These are phyloP conservation scores for Drosophila vallismaia DNA, from an alignment of 2,888 invertebrate genomes.

Conservation along the genomic window DNA sequence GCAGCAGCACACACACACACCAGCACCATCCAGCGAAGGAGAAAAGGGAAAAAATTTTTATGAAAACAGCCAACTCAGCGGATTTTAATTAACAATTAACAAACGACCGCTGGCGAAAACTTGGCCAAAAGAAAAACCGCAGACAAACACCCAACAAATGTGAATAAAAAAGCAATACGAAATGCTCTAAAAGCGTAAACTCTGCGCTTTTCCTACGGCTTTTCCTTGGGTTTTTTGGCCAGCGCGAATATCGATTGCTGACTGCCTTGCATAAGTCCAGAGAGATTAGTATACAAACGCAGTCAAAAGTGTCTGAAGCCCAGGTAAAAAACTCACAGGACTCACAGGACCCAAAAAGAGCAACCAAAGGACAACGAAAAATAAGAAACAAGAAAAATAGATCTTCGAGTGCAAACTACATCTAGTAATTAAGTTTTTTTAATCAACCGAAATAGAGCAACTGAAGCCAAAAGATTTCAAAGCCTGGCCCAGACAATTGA, in stretches of 20 bases:
- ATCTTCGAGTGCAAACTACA: conserved; percentile 12
- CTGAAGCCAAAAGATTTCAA: conserved; percentile 37
- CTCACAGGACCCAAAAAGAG: not conserved
- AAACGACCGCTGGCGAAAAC: not conserved
- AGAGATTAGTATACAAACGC: conserved; percentile 60
- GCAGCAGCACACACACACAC: conserved; percentile 24
- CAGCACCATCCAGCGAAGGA: conserved; percentile 4
- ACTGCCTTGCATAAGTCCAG: conserved; percentile 80
- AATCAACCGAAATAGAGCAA: conserved; percentile 52
- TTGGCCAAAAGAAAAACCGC: conserved; percentile 3
- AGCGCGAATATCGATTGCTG: conserved; percentile 78
- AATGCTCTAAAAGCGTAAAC: conserved; percentile 15
- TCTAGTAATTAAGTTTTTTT: conserved; percentile 65
- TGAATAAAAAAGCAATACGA: conserved; percentile 1
- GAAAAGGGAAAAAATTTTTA: conserved; percentile 9
- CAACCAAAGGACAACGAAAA: conserved; percentile 33
- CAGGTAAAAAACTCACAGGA: conserved; percentile 14
- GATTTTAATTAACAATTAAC: conserved; percentile 29
- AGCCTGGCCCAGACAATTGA: conserved; percentile 51
- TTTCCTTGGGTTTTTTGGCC: conserved; percentile 53
- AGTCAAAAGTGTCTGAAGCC: conserved; percentile 27
- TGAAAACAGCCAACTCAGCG: conserved; percentile 31
- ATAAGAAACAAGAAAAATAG: conserved; percentile 26
- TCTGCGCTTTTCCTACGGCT: conserved; percentile 36
- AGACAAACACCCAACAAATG: conserved; percentile 1